These are phyloP conservation scores for Lathronympha strigana DNA, from an alignment of 2,888 invertebrate genomes.

Conservation along the genomic window DNA sequence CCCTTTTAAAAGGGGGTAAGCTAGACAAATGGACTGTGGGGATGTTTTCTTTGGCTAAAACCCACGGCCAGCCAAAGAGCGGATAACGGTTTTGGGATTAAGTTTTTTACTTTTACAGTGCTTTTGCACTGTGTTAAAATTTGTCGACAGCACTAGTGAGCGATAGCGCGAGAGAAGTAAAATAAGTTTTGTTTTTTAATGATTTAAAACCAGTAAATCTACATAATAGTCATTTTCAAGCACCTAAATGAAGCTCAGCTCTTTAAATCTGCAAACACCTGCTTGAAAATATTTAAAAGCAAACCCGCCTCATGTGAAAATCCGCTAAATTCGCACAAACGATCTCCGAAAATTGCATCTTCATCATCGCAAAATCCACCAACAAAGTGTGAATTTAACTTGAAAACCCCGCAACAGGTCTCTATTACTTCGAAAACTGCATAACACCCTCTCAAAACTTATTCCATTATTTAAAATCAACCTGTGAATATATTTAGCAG, in stretches of 20 bases:
- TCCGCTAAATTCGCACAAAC: not conserved
- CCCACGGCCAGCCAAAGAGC: not conserved
- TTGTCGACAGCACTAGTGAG: no score
- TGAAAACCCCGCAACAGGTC: slow-evolving; percentile 65
- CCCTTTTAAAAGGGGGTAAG: slow-evolving; percentile 25
- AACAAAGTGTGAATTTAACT: slow-evolving; percentile 34
- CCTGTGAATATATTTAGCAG: slow-evolving; percentile 50
- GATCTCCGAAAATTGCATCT: slow-evolving; percentile 28
- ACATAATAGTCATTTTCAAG: no score
- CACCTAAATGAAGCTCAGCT: no score
- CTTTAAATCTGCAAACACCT: no score
- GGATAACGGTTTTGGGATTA: slow-evolving; percentile 10
- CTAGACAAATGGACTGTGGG: slow-evolving; percentile 43
- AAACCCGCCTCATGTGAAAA: not conserved
- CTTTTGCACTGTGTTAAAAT: no score
- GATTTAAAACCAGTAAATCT: no score
- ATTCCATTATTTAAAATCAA: slow-evolving; percentile 66
- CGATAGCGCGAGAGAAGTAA: no score
- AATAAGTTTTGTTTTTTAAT: no score
- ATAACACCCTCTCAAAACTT: slow-evolving; percentile 60
- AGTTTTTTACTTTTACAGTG: slow-evolving; percentile 5
- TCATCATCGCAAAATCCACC: slow-evolving; percentile 21
- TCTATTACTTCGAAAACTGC: slow-evolving; percentile 59
- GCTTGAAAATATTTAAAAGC: not conserved
- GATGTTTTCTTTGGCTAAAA: slow-evolving; percentile 35